Evolutionary conservation across 2,113 vertebrate genomes (phyloP), one percentile per base, ranked within the genome.

Genomic region (Cyprinodon brontotheroides): DNA sequence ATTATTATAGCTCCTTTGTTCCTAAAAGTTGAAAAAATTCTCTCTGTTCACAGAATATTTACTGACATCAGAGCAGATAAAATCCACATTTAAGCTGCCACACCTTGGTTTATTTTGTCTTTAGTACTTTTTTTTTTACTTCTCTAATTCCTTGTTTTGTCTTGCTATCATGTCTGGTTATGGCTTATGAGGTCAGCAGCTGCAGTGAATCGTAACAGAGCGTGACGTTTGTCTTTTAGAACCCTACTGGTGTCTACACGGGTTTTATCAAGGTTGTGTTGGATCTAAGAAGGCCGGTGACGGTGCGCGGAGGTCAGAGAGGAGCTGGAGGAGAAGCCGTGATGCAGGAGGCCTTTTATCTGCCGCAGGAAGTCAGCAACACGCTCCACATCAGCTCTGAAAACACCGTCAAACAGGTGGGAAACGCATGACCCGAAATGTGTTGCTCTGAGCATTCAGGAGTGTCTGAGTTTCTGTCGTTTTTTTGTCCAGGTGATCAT

Each of bases 241-340:
- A 94, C 0, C 61, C 92, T 0, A 93, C 91, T 14, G 95, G 96
- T 70, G 88, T 95, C 68, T 99, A 98, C 91, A 99, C 98, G 45
- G 98, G 98, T 79, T 99, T 99, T 93, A 97, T 99, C 88, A 97
- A 98, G 82, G 98, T 99, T 41, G 96, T 97, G 93, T 88, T 99
- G 95, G 98, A 99, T 71, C 92, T 99, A 70, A 92, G 94, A 93
- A 93, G 93, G 87, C 95, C 96, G 0, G 95, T 97, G 92, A 97
- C 95, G 20, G 92, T 96, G 73, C 93, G 93, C 64, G 81, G 86
- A 79, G 91, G 38, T 84, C 91, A 79, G 0, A 82, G 74, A 0
- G 85, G 87, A 77, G 88, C 68, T 2, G 87, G 80, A 0, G 93
- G 90, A 29, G 29, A 29, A 71, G 92, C 83, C 0, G 66, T 92